These are phyloP conservation scores for Phortica okadai DNA, from an alignment of 2,888 invertebrate genomes.

Conservation along the genomic window DNA sequence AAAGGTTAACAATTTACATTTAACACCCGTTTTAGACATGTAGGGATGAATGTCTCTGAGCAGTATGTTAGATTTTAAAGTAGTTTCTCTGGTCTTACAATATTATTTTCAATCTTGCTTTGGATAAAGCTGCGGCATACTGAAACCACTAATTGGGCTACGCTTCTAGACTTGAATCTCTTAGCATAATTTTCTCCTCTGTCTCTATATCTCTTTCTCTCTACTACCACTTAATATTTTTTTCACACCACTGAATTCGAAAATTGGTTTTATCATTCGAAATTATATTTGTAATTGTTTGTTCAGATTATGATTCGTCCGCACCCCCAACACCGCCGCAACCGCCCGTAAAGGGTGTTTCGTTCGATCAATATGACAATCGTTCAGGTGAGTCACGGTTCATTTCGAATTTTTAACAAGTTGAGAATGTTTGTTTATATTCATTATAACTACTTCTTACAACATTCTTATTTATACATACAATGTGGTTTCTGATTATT, in stretches of 20 bases:
- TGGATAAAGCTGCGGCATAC: conserved; percentile 23
- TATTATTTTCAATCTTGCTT: conserved; percentile 35
- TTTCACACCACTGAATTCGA: not conserved
- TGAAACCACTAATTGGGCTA: conserved; percentile 25
- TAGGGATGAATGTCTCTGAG: not conserved
- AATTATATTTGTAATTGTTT: conserved; percentile 54
- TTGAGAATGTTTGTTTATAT: not conserved
- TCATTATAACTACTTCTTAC: too few species aligned
- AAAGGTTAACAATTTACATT: conserved; percentile 66
- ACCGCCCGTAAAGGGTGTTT: conserved; percentile 81
- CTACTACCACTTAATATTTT: not conserved
- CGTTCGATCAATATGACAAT: conserved; percentile 78
- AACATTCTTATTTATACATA: too few species aligned
- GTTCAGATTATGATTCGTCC: conserved; percentile 71
- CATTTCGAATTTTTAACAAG: not conserved
- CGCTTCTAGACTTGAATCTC: conserved; percentile 10
- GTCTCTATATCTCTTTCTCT: conserved; percentile 38
- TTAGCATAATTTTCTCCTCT: conserved; percentile 41
- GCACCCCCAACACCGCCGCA: conserved; percentile 78
- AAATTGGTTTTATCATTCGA: conserved; percentile 49
- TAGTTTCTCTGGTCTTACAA: conserved; percentile 23
- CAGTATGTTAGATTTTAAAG: conserved; percentile 26
- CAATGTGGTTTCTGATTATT: too few species aligned
- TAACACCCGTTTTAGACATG: conserved; percentile 20
- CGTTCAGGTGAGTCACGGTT: conserved; percentile 79